phyloP scores from a whole-genome alignment of 2,888 invertebrate species.

The Cephalotes varians region DNA sequence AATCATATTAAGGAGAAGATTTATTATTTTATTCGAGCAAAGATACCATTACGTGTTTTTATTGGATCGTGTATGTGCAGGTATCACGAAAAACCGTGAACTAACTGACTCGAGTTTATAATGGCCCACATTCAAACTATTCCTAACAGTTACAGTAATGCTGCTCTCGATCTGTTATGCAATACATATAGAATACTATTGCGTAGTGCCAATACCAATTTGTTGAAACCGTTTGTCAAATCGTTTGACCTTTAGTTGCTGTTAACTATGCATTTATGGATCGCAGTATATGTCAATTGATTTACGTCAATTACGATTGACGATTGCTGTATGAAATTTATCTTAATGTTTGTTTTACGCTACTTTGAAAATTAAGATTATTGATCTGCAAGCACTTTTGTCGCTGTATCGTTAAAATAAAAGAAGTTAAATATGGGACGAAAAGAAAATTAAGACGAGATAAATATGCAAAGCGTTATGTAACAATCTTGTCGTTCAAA shows the following conservation, averaged over 20 bases:
- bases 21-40: background rate
- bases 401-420: background rate
- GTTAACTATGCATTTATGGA: background rate
- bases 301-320: constrained; percentile 15
- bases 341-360: background rate
- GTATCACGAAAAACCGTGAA: constrained; percentile 45
- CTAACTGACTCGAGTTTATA: constrained; percentile 53
- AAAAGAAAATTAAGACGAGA: background rate
- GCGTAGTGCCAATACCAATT: constrained; percentile 35
- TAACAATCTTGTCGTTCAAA: background rate
- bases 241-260: background rate
- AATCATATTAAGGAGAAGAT: background rate
- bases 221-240: constrained; percentile 9
- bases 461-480: background rate
- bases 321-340: background rate
- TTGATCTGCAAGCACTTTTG: background rate
- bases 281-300: background rate
- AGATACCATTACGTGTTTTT: background rate
- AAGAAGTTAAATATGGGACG: background rate
- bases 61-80: background rate
- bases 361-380: background rate
- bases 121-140: constrained; percentile 64
- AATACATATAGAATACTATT: constrained; percentile 46
- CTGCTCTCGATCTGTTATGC: constrained; percentile 60
- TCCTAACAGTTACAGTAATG: constrained; percentile 46